phyloP scores from a whole-genome alignment of 2,888 invertebrate genomes.

The Scaeva pyrastri region DNA sequence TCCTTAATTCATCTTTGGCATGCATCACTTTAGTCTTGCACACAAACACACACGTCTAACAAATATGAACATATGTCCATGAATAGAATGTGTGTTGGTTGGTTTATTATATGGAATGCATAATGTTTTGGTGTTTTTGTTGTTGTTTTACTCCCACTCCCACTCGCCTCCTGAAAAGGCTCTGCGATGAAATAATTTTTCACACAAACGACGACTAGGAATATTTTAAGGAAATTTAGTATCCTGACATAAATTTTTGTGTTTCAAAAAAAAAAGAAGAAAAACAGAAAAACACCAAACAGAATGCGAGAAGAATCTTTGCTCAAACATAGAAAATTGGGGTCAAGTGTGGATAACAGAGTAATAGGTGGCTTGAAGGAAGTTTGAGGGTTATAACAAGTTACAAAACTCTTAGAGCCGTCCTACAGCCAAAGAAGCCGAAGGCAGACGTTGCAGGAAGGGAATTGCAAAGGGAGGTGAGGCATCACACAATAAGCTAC shows the following conservation, averaged over 20 bases:
- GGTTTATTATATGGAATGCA: constrained; percentile 7
- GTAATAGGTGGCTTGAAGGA: constrained; percentile 52
- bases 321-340: constrained; percentile 14
- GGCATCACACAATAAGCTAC: constrained; percentile 37
- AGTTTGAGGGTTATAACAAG: constrained; percentile 31
- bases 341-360: constrained; percentile 68
- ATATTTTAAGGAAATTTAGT: constrained; percentile 34
- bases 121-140: constrained; percentile 5
- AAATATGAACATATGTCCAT: neutral
- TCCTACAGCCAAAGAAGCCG: too few relatives aligned
- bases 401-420: constrained; percentile 31
- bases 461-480: constrained; percentile 9
- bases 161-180: neutral
- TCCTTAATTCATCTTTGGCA: constrained; percentile 17
- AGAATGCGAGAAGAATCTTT: constrained; percentile 1
- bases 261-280: constrained; percentile 1
- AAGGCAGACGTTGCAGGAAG: too few relatives aligned
- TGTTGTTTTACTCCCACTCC: constrained; percentile 2
- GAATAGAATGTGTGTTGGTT: neutral
- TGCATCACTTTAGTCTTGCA: constrained; percentile 21
- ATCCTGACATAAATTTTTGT: constrained; percentile 7
- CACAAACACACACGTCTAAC: too few relatives aligned
- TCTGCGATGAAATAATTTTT: constrained; percentile 9
- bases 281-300: too few relatives aligned
- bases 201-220: constrained; percentile 26